Evolutionary conservation across 2,797 vertebrate species (phyloP), one percentile per base, ranked within the genome.

Genomic region (Acrocephalus scirpaceus): DNA sequence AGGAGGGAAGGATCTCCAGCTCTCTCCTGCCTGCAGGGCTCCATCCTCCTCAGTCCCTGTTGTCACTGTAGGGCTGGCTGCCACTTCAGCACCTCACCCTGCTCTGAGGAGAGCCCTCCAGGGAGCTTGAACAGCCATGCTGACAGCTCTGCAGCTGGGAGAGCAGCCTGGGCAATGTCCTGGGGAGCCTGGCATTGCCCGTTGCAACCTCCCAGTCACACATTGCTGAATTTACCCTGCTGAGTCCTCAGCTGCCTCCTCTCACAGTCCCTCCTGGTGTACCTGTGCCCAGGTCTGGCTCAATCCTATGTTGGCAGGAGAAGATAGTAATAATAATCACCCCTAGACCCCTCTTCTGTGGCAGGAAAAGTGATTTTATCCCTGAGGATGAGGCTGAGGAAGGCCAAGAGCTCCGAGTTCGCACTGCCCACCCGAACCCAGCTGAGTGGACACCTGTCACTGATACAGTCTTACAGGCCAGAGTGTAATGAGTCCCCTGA

Each of bases 111-210:
- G 60, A 61, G 1, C 34, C 30, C 51, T 54, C 5, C 30, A 12
- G 47, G 44, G 34, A 44, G 14, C 44, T 15, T 10, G 48, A 27
- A 9, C 36, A 38, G 0, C 44, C 29, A 0, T 3, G 16, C 38
- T 30, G 38, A 10, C 27, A 27, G 42, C 44, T 51, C 53, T 64
- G 62, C 32, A 51, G 48, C 36, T 42, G 47, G 32, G 34, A n/a
- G 3, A 78, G 71, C 60, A 72, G 48, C 54, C 61, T 6, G 27
- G 27, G n/a, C 13, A 13, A 3, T 2, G 12, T 5, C 45, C 21
- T 22, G 4, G 1, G 1, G 2, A 62, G 17, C 0, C 0, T 5
- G 22, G 5, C 19, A 11, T 10, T 61, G 72, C 5, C 36, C 57
- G 4, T 48, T 56, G 27, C 71, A 30, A 13, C 1, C 0, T 32